Conservation (phyloP, 2,888 invertebrate genomes). For the Eupithecia centaureata region DNA sequence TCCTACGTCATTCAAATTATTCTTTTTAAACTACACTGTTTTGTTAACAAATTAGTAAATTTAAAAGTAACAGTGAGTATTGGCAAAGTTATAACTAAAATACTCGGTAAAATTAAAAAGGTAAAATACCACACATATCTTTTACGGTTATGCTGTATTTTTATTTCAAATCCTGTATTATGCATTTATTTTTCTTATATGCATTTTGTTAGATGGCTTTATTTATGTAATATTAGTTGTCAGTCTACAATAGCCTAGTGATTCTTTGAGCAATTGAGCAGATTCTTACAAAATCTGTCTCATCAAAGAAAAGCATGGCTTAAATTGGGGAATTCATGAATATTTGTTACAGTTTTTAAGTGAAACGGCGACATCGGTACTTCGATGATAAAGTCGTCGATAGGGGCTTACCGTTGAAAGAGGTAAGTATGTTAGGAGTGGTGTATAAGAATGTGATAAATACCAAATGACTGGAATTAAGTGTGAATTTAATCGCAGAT, state of each 20-base stretch:
- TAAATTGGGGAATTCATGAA: slow-evolving; percentile 79
- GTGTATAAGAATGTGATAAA: slow-evolving; percentile 40
- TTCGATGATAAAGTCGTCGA: slow-evolving; percentile 48
- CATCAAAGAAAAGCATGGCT: slow-evolving; percentile 68
- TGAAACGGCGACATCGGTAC: slow-evolving; percentile 74
- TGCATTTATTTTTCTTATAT: background rate
- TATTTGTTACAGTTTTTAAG: slow-evolving; percentile 83
- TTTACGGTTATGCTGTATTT: background rate
- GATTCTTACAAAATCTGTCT: slow-evolving; percentile 26
- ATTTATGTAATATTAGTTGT: slow-evolving; percentile 32
- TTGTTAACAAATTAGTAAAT: background rate
- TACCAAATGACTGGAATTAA: slow-evolving; percentile 6
- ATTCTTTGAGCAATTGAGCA: slow-evolving; percentile 52
- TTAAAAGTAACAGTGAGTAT: background rate
- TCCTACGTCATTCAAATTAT: background rate
- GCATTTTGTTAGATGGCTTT: slow-evolving; percentile 20
- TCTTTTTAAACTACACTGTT: background rate
- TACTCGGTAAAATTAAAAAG: background rate
- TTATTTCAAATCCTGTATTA: background rate
- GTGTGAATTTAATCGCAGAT: slow-evolving; percentile 24
- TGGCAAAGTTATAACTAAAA: background rate
- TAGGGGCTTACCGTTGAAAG: slow-evolving; percentile 59
- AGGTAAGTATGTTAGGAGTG: slow-evolving; percentile 70
- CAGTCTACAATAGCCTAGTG: slow-evolving; percentile 54
- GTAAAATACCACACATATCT: background rate